Base-by-base conservation (phyloP, 2,113 vertebrate species). In the Podiceps cristatus region DNA sequence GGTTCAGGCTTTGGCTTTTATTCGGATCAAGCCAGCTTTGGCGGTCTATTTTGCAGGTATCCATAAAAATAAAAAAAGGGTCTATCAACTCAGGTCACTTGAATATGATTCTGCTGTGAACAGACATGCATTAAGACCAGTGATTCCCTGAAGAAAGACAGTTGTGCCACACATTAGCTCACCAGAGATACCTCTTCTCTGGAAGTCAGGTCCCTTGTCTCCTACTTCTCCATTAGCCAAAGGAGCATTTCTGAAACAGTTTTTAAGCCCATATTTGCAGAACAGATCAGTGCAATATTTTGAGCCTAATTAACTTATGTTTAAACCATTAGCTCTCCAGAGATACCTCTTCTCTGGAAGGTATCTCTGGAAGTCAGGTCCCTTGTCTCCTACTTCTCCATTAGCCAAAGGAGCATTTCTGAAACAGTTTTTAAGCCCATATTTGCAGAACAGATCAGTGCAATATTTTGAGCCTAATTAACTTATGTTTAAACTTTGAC, bases 391-490 rank as follows among this genome's bases (percentile, higher is more conserved):
- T 31, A 14, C 28, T 2, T 91, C 40, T 67, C 55, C 67, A 13
- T 77, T 35, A 59, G 50, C 59, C 85, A 81, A 66, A 71, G 55
- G 31, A 91, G 58, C 62, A 77, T 71, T 77, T 74, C 52, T 74
- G 85, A 88, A 96, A 60, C 68, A 75, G 62, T n/a, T 93, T 97
- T 88, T 66, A 55, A 95, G 73, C 83, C 79, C 77, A 9, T 75
- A 68, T 47, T 83, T 96, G 63, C 80, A 91, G 40, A 95, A 80
- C 52, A 90, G 86, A 94, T 96, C 28, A 89, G 40, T 63, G 40
- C 53, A 79, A 45, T 89, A 91, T 87, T 91, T 95, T 96, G 72
- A 58, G 23, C 66, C 50, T 94, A 83, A 95, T 96, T 96, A 93
- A 82, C 68, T 86, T 86, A 20, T 50, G 13, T 87, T 95, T 92